Evolutionary conservation across 1,140 invertebrate genomes (phyloP).

Genomic region (Drosophila quadrilineata): DNA sequence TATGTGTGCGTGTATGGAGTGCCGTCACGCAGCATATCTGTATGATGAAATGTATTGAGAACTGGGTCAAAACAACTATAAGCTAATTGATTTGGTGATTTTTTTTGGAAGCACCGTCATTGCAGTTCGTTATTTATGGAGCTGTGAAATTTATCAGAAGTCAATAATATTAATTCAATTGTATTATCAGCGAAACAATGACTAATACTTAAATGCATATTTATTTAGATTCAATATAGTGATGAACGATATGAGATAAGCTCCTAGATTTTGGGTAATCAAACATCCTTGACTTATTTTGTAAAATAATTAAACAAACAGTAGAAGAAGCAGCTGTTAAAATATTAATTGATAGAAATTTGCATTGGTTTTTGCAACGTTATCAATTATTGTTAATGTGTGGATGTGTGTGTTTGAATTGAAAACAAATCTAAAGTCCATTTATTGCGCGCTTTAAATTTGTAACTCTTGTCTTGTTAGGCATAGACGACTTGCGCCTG

Average conservation of each 20-base stretch:
- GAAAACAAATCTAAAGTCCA: constrained; percentile 78
- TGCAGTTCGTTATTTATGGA: not conserved
- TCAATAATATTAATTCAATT: constrained; percentile 2
- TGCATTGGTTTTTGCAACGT: constrained; percentile 15
- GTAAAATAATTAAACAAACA: not conserved
- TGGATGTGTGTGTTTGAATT: constrained; percentile 12
- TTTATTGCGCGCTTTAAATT: constrained; percentile 46
- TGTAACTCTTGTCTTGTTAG: constrained; percentile 6
- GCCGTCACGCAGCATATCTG: not conserved
- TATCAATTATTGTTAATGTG: not conserved
- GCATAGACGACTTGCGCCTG: constrained; percentile 33
- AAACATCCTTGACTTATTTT: too few species aligned
- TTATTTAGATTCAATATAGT: not conserved
- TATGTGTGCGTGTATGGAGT: constrained; percentile 1
- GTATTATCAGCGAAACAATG: not conserved
- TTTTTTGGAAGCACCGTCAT: not conserved
- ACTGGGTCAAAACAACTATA: constrained; percentile 44
- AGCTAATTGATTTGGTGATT: constrained; percentile 25
- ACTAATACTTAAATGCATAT: not conserved
- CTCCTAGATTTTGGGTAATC: too few species aligned
- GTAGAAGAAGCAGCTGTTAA: too few species aligned
- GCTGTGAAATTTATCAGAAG: constrained; percentile 11
- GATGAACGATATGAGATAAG: too few species aligned
- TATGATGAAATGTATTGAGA: constrained; percentile 33
- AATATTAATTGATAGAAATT: constrained; percentile 15